Percentiles rank a stretch among this genome's conserved stretches.
These are phyloP conservation scores for Mormoops blainvillei DNA, from an alignment of 2,113 vertebrate species.

Conservation along the genomic window DNA sequence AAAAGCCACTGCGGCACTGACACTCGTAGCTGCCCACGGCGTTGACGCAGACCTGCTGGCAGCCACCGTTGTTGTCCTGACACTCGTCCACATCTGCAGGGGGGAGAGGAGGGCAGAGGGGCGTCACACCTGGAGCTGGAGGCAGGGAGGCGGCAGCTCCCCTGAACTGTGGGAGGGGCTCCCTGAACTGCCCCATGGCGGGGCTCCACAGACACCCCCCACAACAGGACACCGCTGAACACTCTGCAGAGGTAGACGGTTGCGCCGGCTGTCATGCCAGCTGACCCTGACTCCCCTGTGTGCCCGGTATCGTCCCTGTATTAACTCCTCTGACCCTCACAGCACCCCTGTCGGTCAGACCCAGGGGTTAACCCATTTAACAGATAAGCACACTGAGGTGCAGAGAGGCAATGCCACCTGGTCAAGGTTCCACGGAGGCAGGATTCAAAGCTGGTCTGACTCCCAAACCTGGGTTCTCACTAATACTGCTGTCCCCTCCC, in stretches of 20 bases:
- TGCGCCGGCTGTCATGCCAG: fast-evolving
- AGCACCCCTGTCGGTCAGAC: neutral
- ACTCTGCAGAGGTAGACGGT: fast-evolving
- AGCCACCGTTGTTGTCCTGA: conserved; percentile 95
- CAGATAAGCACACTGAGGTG: neutral
- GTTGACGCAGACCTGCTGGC: conserved; percentile 97
- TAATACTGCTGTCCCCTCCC: fast-evolving
- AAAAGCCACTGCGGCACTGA: conserved; percentile 92
- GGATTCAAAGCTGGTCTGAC: neutral
- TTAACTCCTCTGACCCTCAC: neutral
- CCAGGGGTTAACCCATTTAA: too few species aligned
- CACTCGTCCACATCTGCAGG: conserved; percentile 94
- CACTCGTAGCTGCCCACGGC: conserved; percentile 99
- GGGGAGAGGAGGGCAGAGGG: neutral
- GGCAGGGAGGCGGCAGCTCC: fast-evolving
- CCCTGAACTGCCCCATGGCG: neutral
- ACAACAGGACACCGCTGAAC: fast-evolving
- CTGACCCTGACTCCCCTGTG: neutral
- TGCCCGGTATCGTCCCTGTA: fast-evolving
- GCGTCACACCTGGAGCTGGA: neutral
- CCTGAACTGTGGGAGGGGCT: neutral
- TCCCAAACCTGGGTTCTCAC: neutral
- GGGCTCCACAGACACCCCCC: neutral
- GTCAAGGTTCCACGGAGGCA: neutral
- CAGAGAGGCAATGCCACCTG: neutral